These are phyloP conservation scores for Thymelicus sylvestris DNA, from an alignment of 2,888 invertebrate species.

Conservation along the genomic window DNA sequence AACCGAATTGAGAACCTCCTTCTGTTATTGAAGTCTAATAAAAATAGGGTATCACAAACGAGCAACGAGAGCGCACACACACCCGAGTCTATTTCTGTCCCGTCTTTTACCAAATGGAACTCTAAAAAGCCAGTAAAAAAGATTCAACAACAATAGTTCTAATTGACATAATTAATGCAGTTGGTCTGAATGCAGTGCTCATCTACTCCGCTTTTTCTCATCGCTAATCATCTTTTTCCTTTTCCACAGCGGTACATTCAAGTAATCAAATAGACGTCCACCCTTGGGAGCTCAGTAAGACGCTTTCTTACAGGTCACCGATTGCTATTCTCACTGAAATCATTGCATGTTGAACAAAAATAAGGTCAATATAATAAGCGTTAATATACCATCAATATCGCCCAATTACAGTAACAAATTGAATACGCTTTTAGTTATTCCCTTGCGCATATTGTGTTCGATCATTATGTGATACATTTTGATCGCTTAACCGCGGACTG, in stretches of 20 bases:
- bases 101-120: no score
- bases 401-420: background rate
- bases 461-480: slow-evolving; percentile 12
- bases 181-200: slow-evolving; percentile 1
- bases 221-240: slow-evolving; percentile 13
- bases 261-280: slow-evolving; percentile 18
- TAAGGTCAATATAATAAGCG: background rate
- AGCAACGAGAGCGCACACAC: no score
- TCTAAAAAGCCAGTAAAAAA: no score
- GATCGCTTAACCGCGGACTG: background rate
- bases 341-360: background rate
- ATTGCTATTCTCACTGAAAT: slow-evolving; percentile 27
- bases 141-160: background rate
- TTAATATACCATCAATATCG: no score
- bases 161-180: slow-evolving; percentile 5
- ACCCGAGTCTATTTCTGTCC: no score
- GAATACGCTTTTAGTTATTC: no score
- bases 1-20: no score
- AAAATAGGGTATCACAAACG: no score
- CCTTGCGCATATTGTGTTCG: background rate
- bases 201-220: background rate
- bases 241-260: slow-evolving; percentile 1
- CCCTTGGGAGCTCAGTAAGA: slow-evolving; percentile 23
- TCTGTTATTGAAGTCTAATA: no score
- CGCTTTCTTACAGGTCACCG: slow-evolving; percentile 31